Conservation (phyloP, 2,797 vertebrate species). For the Sus cebifrons region DNA sequence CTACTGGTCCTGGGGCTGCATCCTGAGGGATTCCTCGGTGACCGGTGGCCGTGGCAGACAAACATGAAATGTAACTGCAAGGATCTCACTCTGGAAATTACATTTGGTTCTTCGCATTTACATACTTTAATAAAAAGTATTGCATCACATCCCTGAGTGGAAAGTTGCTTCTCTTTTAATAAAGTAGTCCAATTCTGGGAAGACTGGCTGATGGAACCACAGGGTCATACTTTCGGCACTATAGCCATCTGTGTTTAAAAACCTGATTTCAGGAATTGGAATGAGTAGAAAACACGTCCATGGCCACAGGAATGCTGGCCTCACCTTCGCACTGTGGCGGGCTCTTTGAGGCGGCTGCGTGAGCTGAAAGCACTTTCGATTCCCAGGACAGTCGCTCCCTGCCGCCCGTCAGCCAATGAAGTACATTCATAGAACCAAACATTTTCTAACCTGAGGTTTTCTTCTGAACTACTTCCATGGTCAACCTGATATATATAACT, state of each 20-base stretch:
- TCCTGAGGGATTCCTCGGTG: background rate
- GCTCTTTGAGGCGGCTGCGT: background rate
- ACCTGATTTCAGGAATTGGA: constrained; percentile 9
- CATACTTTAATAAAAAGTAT: background rate
- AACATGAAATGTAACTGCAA: background rate
- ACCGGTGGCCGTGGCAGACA: background rate
- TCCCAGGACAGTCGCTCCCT: background rate
- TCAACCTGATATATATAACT: background rate
- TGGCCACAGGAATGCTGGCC: background rate
- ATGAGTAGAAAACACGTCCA: background rate
- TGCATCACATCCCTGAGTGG: background rate
- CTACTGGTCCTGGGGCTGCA: background rate
- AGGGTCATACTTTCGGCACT: background rate
- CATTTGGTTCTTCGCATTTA: background rate
- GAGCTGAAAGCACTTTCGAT: background rate
- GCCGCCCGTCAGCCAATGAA: background rate
- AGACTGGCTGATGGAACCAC: background rate
- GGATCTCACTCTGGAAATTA: background rate
- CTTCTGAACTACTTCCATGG: constrained; percentile 15
- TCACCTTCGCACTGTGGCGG: rapidly evolving
- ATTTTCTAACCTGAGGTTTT: background rate
- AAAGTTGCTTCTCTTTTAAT: constrained; percentile 45
- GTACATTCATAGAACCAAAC: background rate
- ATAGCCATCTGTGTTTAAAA: background rate
- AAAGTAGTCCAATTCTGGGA: background rate